A percentile compares a stretch with the other conserved stretches of the same genome.
These are phyloP conservation scores for Drosophila dunni DNA, from an alignment of 1,140 invertebrate species.

Conservation along the genomic window DNA sequence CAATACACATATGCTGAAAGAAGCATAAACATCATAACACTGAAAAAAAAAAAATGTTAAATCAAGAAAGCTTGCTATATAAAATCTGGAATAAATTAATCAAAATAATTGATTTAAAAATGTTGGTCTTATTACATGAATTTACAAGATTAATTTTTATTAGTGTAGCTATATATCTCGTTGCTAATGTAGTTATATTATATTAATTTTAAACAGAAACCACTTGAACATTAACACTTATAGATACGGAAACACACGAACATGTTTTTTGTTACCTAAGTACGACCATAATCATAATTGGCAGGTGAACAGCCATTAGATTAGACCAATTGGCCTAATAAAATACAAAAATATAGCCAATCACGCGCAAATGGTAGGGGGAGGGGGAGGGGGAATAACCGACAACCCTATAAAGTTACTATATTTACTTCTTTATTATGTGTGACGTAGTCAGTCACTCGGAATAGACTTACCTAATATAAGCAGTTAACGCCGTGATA, in stretches of 20 bases:
- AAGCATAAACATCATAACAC: not conserved
- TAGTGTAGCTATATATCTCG: conserved; percentile 17
- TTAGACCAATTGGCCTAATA: conserved; percentile 48
- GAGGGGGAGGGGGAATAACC: conserved; percentile 55
- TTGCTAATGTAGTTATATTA: conserved; percentile 21
- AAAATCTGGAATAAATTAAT: too few species aligned
- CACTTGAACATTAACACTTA: conserved; percentile 18
- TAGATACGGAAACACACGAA: conserved; percentile 12
- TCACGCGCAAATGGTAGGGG: too few species aligned
- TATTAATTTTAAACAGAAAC: conserved; percentile 17
- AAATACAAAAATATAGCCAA: conserved; percentile 48
- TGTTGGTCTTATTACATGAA: too few species aligned
- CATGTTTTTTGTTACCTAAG: conserved; percentile 37
- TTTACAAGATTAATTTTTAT: too few species aligned
- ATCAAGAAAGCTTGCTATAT: too few species aligned
- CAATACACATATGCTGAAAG: not conserved
- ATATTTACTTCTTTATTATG: conserved; percentile 40
- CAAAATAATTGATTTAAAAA: too few species aligned
- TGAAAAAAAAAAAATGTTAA: too few species aligned
- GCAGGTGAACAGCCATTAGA: conserved; percentile 31
- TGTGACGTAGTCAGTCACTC: conserved; percentile 37
- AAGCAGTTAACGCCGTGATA: not conserved
- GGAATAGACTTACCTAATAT: conserved; percentile 11
- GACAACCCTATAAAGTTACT: conserved; percentile 42
- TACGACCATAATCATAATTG: conserved; percentile 48